Conservation (phyloP, 2,113 vertebrate genomes). For the Axis porcinus region DNA sequence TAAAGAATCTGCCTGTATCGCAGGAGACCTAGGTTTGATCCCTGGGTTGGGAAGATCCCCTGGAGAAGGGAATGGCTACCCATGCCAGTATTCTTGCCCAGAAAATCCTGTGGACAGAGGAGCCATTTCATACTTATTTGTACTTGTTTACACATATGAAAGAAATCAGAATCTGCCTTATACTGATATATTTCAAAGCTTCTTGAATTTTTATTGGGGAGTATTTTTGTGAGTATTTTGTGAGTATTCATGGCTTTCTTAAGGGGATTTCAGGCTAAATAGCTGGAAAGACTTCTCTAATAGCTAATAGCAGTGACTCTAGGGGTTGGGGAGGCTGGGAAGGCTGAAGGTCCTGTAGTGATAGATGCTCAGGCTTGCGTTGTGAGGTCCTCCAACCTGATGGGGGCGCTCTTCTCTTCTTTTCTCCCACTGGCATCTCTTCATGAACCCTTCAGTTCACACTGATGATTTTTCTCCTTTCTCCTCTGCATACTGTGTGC, state of each 20-base stretch:
- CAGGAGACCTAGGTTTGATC: background rate
- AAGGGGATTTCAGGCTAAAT: background rate
- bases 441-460: background rate
- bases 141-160: background rate
- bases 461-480: background rate
- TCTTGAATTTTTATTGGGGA: background rate
- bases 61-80: too few relatives aligned
- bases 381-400: background rate
- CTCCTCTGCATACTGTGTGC: accelerated
- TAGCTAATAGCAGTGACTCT: background rate
- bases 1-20: background rate
- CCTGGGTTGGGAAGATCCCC: too few relatives aligned
- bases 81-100: background rate
- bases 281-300: background rate
- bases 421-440: accelerated
- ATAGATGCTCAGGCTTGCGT: background rate
- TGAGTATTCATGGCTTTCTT: background rate
- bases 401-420: background rate
- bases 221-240: background rate
- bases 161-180: background rate
- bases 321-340: background rate
- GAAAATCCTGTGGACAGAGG: background rate
- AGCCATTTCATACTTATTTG: background rate
- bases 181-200: background rate
- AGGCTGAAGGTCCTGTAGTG: background rate